Evolutionary conservation across 2,113 vertebrate genomes (phyloP).

Genomic region (Pteronura brasiliensis): DNA sequence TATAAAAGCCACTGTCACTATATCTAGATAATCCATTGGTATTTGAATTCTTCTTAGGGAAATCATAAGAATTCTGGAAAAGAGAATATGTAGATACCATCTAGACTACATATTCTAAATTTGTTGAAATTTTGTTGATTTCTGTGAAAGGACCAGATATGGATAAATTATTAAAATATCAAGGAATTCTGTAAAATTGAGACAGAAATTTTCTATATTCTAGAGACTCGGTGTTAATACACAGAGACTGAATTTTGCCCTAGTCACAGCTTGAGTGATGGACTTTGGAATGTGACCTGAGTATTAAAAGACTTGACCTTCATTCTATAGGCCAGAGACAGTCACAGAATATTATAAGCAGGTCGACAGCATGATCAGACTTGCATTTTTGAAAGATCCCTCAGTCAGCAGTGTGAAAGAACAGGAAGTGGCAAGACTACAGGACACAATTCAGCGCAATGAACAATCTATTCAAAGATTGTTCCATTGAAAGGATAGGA

Average conservation of each 20-base stretch:
- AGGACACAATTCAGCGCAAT: not conserved
- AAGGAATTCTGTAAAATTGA: not conserved
- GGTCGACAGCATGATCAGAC: not conserved
- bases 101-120: not conserved
- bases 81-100: not conserved
- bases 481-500: not conserved
- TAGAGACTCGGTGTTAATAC: not conserved
- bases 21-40: not conserved
- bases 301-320: not conserved
- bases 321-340: not conserved
- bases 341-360: too few species aligned
- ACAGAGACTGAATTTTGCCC: not conserved
- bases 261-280: not conserved
- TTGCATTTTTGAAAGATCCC: constrained; percentile 32
- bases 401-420: not conserved
- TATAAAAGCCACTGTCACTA: not conserved
- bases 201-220: not conserved
- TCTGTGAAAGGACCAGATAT: not conserved
- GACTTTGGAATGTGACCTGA: not conserved
- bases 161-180: not conserved
- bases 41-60: not conserved
- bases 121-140: not conserved
- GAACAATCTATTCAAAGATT: not conserved
- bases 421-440: not conserved
- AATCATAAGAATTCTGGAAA: not conserved